phyloP scores from a whole-genome alignment of 2,888 invertebrate genomes.

The Drosophila picticornis region DNA sequence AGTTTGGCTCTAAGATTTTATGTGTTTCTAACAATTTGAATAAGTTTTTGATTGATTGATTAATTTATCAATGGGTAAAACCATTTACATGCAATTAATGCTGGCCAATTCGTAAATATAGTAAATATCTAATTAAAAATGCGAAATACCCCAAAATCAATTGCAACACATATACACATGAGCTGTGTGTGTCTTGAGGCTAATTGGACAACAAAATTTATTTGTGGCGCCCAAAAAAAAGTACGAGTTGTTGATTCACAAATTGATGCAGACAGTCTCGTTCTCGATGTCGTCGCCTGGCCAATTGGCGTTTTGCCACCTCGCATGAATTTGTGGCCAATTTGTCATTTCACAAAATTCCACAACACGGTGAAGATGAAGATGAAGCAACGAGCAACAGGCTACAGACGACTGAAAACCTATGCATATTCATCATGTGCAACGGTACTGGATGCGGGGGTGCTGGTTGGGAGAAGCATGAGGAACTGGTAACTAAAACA shows the following conservation, averaged over 20 bases:
- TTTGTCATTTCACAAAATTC: slow-evolving; percentile 78
- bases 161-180: slow-evolving; percentile 30
- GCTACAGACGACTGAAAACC: slow-evolving; percentile 55
- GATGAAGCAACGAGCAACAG: slow-evolving; percentile 59
- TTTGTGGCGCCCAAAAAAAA: slow-evolving; percentile 65
- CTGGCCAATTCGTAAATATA: background rate
- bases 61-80: slow-evolving; percentile 2
- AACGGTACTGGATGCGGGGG: background rate
- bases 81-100: slow-evolving; percentile 15
- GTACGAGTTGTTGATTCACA: slow-evolving; percentile 73
- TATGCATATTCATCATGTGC: slow-evolving; percentile 65
- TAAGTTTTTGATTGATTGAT: background rate
- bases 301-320: slow-evolving; percentile 76
- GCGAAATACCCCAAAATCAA: slow-evolving; percentile 26
- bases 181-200: slow-evolving; percentile 37
- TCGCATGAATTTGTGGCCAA: slow-evolving; percentile 68
- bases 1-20: too few species aligned
- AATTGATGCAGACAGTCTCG: slow-evolving; percentile 65
- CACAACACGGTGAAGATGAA: slow-evolving; percentile 49
- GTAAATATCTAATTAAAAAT: slow-evolving; percentile 45
- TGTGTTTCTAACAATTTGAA: background rate
- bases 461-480: background rate
- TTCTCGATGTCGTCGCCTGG: slow-evolving; percentile 55
- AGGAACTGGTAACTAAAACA: slow-evolving; percentile 34
- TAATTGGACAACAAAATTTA: slow-evolving; percentile 75